Percentiles rank a stretch among this genome's conserved stretches.
Evolutionary conservation across 2,888 invertebrate species (phyloP).

Genomic region (Phortica okadai): DNA sequence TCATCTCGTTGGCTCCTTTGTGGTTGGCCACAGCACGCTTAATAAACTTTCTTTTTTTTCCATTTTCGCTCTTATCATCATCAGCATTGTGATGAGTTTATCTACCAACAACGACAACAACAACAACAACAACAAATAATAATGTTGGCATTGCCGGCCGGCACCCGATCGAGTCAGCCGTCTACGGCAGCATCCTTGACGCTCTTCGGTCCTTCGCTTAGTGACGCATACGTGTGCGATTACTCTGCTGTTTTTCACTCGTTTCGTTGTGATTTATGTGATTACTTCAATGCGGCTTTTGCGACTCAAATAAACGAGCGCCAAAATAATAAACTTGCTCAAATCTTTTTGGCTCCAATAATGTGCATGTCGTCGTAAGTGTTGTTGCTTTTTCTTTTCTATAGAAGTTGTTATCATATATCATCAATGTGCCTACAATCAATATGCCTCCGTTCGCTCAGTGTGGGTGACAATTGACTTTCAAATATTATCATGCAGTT

Average conservation of each 20-base stretch:
- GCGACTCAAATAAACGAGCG: conserved; percentile 54
- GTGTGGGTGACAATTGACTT: too few relatives aligned
- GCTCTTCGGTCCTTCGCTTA: background rate
- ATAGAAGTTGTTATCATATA: background rate
- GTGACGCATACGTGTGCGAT: conserved; percentile 30
- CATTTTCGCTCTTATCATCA: conserved; percentile 29
- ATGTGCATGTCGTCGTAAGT: conserved; percentile 39
- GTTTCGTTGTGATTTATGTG: conserved; percentile 67
- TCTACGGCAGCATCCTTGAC: background rate
- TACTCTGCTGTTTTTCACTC: conserved; percentile 17
- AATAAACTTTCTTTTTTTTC: conserved; percentile 52
- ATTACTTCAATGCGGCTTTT: conserved; percentile 73
- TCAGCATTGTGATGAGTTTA: conserved; percentile 33
- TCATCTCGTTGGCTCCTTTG: conserved; percentile 48
- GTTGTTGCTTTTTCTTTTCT: background rate
- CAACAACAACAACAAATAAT: conserved; percentile 19
- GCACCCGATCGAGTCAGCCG: background rate
- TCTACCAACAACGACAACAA: conserved; percentile 13
- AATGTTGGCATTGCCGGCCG: conserved; percentile 13
- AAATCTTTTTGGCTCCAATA: conserved; percentile 45
- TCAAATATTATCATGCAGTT: too few relatives aligned
- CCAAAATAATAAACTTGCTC: conserved; percentile 39
- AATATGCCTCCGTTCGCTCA: too few relatives aligned
- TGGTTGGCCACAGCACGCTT: conserved; percentile 47
- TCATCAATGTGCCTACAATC: background rate